Evolutionary conservation across 2,113 vertebrate genomes (phyloP).

Genomic region (Ctenomys sociabilis): DNA sequence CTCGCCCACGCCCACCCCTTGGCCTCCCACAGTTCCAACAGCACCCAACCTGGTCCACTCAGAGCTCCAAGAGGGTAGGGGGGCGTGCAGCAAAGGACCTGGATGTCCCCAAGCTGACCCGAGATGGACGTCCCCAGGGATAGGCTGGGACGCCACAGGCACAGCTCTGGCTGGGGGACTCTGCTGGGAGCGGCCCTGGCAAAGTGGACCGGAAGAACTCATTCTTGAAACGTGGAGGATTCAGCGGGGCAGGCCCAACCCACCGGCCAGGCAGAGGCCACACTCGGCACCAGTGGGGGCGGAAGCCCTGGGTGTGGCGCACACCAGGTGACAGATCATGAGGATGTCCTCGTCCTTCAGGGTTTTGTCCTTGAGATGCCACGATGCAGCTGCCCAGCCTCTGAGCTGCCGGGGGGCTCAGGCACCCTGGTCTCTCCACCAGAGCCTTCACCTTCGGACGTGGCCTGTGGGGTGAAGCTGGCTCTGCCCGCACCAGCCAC

Average conservation of each 20-base stretch:
- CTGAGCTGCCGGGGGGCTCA: background rate
- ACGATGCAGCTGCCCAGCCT: background rate
- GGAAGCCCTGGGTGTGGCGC: background rate
- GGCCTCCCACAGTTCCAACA: background rate
- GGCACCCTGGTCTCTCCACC: background rate
- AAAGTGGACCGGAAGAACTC: background rate
- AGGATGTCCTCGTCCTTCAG: accelerated
- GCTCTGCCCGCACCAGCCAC: background rate
- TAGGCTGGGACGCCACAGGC: background rate
- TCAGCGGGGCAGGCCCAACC: background rate
- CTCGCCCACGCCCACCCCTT: background rate
- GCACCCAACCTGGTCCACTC: no score
- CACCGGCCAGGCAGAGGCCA: background rate
- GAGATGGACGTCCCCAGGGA: background rate
- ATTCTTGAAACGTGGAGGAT: background rate
- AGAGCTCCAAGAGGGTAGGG: background rate
- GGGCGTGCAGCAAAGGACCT: background rate
- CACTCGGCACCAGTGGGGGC: no score
- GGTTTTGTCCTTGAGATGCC: background rate
- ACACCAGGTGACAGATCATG: background rate
- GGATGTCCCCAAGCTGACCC: background rate
- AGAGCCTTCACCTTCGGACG: background rate
- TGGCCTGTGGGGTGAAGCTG: background rate
- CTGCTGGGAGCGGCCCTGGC: no score
- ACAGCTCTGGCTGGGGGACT: background rate